phyloP scores from a whole-genome alignment of 2,113 vertebrate species.

The Chionodraco myersi region DNA sequence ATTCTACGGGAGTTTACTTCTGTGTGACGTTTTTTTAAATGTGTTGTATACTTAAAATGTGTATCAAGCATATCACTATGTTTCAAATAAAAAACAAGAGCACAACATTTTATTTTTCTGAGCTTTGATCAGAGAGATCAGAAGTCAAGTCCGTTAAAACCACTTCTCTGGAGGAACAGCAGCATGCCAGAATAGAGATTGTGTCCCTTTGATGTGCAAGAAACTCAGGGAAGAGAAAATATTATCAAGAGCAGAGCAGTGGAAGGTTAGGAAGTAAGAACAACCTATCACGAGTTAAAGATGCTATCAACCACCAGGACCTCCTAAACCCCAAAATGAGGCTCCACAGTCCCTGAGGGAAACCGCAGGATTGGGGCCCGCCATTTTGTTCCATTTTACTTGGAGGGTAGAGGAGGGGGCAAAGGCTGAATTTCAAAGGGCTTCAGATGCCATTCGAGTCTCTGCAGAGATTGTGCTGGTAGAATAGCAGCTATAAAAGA shows the following conservation, averaged over 20 bases:
- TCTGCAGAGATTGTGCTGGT: constrained; percentile 69
- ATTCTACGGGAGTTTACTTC: not conserved
- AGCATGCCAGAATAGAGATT: constrained; percentile 52
- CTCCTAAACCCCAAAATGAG: constrained; percentile 69
- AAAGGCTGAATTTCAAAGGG: constrained; percentile 74
- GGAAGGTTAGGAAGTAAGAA: constrained; percentile 49
- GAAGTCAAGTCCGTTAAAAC: constrained; percentile 53
- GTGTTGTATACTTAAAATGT: constrained; percentile 23
- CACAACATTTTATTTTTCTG: constrained; percentile 28
- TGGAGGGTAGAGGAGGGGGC: constrained; percentile 66
- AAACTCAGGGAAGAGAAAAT: constrained; percentile 62
- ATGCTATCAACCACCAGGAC: constrained; percentile 65
- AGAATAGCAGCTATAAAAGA: constrained; percentile 74
- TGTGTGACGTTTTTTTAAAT: not conserved
- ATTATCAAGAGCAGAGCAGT: constrained; percentile 64
- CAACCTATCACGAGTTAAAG: constrained; percentile 58
- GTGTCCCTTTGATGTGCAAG: constrained; percentile 69
- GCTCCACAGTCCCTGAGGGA: constrained; percentile 62
- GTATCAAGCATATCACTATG: constrained; percentile 12
- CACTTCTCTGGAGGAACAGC: constrained; percentile 54
- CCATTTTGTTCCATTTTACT: constrained; percentile 77
- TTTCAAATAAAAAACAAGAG: constrained; percentile 28
- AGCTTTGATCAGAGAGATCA: constrained; percentile 51
- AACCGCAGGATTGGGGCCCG: constrained; percentile 68
- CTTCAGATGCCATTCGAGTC: constrained; percentile 80